Evolutionary conservation across 2,888 invertebrate genomes (phyloP), one percentile per base, ranked within the genome.

Genomic region (Andrena chrysosceles): DNA sequence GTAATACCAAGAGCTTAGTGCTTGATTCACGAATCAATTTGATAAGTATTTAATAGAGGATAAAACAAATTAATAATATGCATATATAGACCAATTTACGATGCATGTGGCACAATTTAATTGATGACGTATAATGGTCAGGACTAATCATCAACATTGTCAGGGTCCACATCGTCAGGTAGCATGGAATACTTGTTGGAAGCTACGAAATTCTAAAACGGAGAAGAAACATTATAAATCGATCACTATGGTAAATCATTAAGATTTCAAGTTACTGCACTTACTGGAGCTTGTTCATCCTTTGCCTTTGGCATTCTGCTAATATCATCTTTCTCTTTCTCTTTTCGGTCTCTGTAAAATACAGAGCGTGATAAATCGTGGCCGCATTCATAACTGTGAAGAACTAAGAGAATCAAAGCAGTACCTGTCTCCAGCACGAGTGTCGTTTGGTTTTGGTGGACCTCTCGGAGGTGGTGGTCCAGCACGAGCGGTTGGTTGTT

Each of bases 111-210:
- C 92, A 93, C 92, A 91, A 91, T 91, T 92, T 92, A 90, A 90
- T 91, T 89, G 88, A 89, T 90, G 89, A 90, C 90, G 86, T 88
- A 91, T 89, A 90, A 83, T 87, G 87, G 79, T 86, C 89, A 83
- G 71, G 83, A 87, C 89, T 93, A 93, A 89, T 93, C 92, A 87
- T 93, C 91, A 76, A 91, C 88, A 87, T 91, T 94, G 90, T 94
- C 95, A 90, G 95, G 95, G 92, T 95, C 96, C 90, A 96, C 96
- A 93, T 96, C 96, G 92, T 96, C 96, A 92, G 96, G 94, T 94
- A 96, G 96, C 94, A 96, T 96, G 90, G 95, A 95, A 95, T 96
- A 97, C 95, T 97, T 97, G 94, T 97, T 97, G 92, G 96, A 96
- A 92, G 96, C 96, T 93, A 96, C 96, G 92, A 97, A 96, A 94